Percentiles rank a stretch among this genome's conserved stretches.
phyloP scores from a whole-genome alignment of 2,888 invertebrate genomes.

The Iselma pallidipennis region DNA sequence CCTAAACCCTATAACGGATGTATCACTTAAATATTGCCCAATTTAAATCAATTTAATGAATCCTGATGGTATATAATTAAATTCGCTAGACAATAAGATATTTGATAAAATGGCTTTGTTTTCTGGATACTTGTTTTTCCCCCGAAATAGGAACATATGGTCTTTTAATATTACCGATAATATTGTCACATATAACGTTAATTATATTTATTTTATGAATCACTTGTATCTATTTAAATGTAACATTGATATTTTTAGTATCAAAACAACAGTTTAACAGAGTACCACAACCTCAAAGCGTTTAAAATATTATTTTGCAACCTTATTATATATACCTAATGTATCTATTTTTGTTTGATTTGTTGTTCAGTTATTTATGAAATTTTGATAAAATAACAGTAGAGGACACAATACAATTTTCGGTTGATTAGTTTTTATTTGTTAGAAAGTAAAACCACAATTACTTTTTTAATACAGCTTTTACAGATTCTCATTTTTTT shows the following conservation, averaged over 20 bases:
- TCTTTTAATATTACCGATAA: neutral
- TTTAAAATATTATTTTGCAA: neutral
- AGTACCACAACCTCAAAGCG: neutral
- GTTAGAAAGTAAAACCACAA: no score
- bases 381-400: no score
- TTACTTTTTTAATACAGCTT: no score
- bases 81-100: neutral
- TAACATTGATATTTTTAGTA: slow-evolving; percentile 3
- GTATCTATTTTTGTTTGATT: no score
- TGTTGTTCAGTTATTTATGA: no score
- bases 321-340: neutral
- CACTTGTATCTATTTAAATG: slow-evolving; percentile 7
- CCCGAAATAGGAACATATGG: neutral
- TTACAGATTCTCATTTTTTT: no score
- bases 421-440: no score
- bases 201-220: slow-evolving; percentile 14
- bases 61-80: neutral
- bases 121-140: neutral
- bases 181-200: neutral
- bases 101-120: neutral
- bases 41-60: neutral
- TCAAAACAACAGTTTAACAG: neutral
- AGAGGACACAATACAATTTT: no score
- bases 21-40: neutral
- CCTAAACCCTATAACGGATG: neutral